Evolutionary conservation across 2,797 vertebrate species (phyloP).

Genomic region (Sandelia bainsii): DNA sequence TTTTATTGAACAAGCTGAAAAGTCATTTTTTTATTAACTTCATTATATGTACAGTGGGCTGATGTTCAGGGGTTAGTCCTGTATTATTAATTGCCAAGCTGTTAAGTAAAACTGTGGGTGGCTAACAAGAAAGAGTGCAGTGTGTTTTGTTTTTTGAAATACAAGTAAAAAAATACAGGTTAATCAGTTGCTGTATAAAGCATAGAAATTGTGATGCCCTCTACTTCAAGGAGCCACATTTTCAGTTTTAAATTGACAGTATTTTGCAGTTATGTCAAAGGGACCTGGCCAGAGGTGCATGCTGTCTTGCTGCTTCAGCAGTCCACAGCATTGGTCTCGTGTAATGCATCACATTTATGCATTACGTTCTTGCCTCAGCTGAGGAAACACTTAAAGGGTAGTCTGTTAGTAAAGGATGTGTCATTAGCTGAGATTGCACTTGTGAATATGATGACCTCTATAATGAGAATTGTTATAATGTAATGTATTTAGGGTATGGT

Average conservation of each 20-base stretch:
- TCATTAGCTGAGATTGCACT: constrained; percentile 62
- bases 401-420: constrained; percentile 55
- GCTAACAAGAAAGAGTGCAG: background rate
- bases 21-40: background rate
- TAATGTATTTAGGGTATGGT: constrained; percentile 53
- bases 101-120: constrained; percentile 1
- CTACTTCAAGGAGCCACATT: background rate
- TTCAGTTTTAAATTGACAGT: constrained; percentile 22
- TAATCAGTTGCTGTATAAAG: constrained; percentile 2
- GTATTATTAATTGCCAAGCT: constrained; percentile 4
- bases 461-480: constrained; percentile 53
- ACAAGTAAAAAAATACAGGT: background rate
- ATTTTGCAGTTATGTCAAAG: constrained; percentile 38
- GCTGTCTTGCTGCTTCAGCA: constrained; percentile 64
- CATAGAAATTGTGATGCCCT: constrained; percentile 1
- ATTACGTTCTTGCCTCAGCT: constrained; percentile 47
- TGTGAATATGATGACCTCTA: constrained; percentile 52
- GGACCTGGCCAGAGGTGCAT: constrained; percentile 37
- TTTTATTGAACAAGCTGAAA: background rate
- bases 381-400: constrained; percentile 57
- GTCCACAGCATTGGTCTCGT: constrained; percentile 21
- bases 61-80: background rate
- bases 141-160: background rate
- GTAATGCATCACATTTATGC: constrained; percentile 67
- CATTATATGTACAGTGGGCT: background rate